phyloP scores from a whole-genome alignment of 2,113 vertebrate genomes.

The Pyxicephalus adspersus region DNA sequence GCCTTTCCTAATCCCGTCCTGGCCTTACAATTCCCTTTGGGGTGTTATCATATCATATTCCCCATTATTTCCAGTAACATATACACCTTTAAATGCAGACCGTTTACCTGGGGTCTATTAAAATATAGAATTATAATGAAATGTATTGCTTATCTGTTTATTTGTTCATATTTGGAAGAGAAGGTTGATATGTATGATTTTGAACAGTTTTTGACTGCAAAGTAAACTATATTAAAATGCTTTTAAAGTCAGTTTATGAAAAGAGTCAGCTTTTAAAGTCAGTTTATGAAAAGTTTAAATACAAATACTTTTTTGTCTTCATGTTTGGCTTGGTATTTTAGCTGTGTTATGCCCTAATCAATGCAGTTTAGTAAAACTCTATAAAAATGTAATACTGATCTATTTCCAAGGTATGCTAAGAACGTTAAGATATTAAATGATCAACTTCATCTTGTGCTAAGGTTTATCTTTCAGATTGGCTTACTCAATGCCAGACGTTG shows the following conservation, averaged over 20 bases:
- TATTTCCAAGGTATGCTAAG: neutral
- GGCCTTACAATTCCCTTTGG: too few species aligned
- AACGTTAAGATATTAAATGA: neutral
- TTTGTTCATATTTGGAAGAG: neutral
- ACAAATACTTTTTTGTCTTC: too few species aligned
- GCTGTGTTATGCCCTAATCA: neutral
- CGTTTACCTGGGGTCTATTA: too few species aligned
- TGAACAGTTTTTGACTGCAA: neutral
- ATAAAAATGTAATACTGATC: neutral
- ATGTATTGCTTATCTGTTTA: too few species aligned
- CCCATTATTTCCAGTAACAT: too few species aligned
- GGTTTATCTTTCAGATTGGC: slow-evolving; percentile 12
- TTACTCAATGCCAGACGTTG: neutral
- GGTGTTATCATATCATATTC: too few species aligned
- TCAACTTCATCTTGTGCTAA: neutral
- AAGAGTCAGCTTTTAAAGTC: too few species aligned
- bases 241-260: neutral
- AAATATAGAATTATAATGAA: too few species aligned
- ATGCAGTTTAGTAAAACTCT: neutral
- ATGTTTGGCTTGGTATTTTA: slow-evolving; percentile 2
- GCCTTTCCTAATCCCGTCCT: too few species aligned
- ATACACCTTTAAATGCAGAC: too few species aligned
- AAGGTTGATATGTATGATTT: neutral
- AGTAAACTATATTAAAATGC: neutral
- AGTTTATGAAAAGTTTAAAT: too few species aligned